Base-by-base conservation (phyloP, 1,140 invertebrate genomes). In the Drosophila subpulchrella region DNA sequence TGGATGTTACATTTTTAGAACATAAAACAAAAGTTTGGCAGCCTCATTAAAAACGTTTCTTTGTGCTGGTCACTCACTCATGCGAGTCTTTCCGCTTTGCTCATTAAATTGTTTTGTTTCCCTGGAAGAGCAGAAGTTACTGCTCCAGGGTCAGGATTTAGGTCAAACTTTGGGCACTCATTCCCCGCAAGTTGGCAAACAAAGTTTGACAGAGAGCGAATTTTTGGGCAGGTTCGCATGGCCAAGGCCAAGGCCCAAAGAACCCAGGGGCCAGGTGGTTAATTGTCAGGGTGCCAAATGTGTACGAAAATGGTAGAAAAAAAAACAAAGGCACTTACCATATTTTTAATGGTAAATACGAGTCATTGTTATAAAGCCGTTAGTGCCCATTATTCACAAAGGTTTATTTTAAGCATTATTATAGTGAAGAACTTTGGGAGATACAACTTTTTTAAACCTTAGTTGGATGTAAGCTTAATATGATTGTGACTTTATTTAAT, bases 31-130 rank as follows among this genome's bases (percentile, higher is more conserved):
- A 75, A 65, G 53, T 72, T 72, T 71, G 10, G 4, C 4, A 27
- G 57, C 78, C 62, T 78, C 75, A 78, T 78, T 86, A 82, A 85
- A 72, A 88, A 82, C 73, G 78, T 78, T 78, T 60, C 51, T 27
- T 50, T 70, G 24, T 41, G 39, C 41, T 17, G 53, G 38, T 36
- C 75, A 82, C 47, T 68, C 75, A 58, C 60, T 56, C 55, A 68
- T 63, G 59, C 61, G 58, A 48, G 47, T 59, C 65, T 56, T 63
- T 27, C 27, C 27, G 27, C 4, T 58, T 57, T 50, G 62, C 76
- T 78, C 75, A 88, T 85, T 88, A 88, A 88, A 85, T 78, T 82
- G 75, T 85, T 82, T 61, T 54, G 47, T 57, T 71, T 57, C 34
- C n/a, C 12, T 34, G 41, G 65, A 71, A 66, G 51, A 71, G n/a